Base-by-base conservation (phyloP, 2,888 invertebrate species). In the Hanleya hanleyi region DNA sequence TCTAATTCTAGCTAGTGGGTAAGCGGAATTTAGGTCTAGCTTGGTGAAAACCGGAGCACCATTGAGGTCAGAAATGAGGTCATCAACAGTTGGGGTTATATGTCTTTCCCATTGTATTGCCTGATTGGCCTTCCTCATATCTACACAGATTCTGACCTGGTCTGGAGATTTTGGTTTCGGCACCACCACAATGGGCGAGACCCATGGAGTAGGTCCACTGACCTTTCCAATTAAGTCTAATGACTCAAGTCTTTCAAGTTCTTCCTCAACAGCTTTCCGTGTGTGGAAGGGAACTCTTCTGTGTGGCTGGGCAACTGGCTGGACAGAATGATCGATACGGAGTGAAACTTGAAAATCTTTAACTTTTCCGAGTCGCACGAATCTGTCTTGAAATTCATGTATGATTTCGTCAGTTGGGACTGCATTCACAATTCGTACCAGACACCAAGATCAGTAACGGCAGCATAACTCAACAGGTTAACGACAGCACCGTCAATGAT, bases 81-180 rank as follows among this genome's bases (percentile, higher is more conserved):
- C 80, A 65, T 82, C 78, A 4, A 80, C 67, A 2, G 78, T 82
- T 18, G 82, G 81, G 51, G 77, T 69, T 0, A 50, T 67, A 41
- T 83, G 78, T 32, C 78, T 22, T 70, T 80, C 77, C 35, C 83
- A 32, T 18, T 70, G 49, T 0, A 82, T 82, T 0, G 80, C 79
- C 41, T 77, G 74, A 37, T 83, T 82, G 1, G 81, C 75, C 61
- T 78, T 65, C 15, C 82, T 50, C 79, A 83, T 83, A 62, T 83
- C 83, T 0, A 81, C 75, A 69, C 80, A 81, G 22, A 85, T 65
- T 49, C 84, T 57, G 26, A 83, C 69, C 61, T 71, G 70, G 18
- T 70, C 67, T 57, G 75, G 70, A 47, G 81, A 81, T 33, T 77
- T 77, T 1, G 79, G 79, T 29, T 67, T 51, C 26, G 74, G 38